phyloP scores from a whole-genome alignment of 2,113 vertebrate genomes.

The Coturnix japonica region DNA sequence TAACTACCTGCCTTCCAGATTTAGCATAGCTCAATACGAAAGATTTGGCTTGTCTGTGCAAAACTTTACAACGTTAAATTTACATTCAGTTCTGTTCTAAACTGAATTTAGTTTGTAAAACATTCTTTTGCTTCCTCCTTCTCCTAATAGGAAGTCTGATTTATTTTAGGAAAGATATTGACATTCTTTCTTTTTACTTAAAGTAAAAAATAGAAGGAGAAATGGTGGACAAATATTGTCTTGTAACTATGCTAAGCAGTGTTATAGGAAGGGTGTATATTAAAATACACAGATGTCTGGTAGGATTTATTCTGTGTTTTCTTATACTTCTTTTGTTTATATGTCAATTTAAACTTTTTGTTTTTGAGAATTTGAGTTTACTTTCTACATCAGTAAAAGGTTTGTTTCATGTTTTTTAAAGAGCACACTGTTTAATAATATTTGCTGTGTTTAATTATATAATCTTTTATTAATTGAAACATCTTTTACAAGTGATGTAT shows the following conservation, averaged over 20 bases:
- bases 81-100: constrained; percentile 20
- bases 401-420: not conserved
- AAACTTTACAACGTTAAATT: constrained; percentile 38
- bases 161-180: not conserved
- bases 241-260: not conserved
- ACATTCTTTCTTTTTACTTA: not conserved
- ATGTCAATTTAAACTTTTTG: not conserved
- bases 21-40: constrained; percentile 21
- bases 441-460: not conserved
- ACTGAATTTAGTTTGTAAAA: constrained; percentile 9
- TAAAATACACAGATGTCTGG: not conserved
- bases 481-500: not conserved
- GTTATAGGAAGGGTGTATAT: not conserved
- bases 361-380: not conserved
- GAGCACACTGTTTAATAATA: not conserved
- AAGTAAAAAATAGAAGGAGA: not conserved
- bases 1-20: constrained; percentile 47
- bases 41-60: constrained; percentile 31
- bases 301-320: not conserved
- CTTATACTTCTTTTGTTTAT: not conserved
- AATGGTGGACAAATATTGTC: not conserved
- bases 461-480: not conserved
- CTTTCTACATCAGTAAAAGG: not conserved
- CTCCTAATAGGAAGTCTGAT: not conserved
- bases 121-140: not conserved